Evolutionary conservation across 64 coral and sea anemone genomes (phyloP), one percentile per base, ranked within the genome.

Genomic region (Platygyra sinensis): DNA sequence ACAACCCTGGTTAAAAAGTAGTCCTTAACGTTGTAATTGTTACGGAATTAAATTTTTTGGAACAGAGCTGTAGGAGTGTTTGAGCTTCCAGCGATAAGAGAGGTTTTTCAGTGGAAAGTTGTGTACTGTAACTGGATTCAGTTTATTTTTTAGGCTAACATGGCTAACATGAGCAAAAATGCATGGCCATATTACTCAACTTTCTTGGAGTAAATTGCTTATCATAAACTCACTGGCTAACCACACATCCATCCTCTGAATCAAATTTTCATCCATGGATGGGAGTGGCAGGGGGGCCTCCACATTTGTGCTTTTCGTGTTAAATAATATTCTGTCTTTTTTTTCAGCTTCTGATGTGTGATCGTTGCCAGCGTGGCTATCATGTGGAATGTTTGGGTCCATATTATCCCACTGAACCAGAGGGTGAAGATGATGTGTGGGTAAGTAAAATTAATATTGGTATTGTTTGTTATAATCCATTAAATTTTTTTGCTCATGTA

Each of bases 311-410:
- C 49, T 59, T 60, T 0, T 60, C 60, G 14, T 49, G 19, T 25
- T 25, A 36, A 57, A 27, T 57, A n/a, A n/a, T n/a, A n/a, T 57
- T 14, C n/a, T n/a, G n/a, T n/a, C 19, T 10, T 63, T 49, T 32
- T 57, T 83, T 85, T 78, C 57, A 99, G 96, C 88, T 99, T 74
- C 74, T 99, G 61, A 99, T 99, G 96, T 99, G 96, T 86, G 96
- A 99, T 69, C 78, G 79, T 0, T 99, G 96, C 63, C 96, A 99
- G 86, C 82, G 93, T 55, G 94, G 96, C 69, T 99, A 99, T 46
- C 96, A 99, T 86, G 92, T 84, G 2, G 96, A 99, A 60, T 99
- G 96, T 25, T 80, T 99, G 33, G 96, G 96, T 32, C 96, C 94
- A 27, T 89, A 91, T 75, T 99, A 99, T 52, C 96, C 96, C 4